Base-by-base conservation (phyloP, 1,140 invertebrate species). In the Rhizoglyphus robini region DNA sequence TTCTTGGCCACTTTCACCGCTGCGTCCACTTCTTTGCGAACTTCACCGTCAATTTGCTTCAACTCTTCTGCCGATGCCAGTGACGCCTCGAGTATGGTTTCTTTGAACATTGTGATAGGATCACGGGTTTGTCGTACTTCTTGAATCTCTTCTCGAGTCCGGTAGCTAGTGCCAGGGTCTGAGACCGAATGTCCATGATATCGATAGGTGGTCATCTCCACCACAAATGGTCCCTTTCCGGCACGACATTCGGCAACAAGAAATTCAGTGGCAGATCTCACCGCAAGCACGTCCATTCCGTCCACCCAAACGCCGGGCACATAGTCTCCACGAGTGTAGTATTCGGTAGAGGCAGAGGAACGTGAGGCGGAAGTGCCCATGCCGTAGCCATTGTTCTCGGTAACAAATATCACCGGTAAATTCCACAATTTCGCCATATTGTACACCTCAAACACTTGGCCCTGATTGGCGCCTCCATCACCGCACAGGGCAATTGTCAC, bases 341-440 rank as follows among this genome's bases (percentile, higher is more conserved):
- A n/a, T n/a, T n/a, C n/a, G n/a, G n/a, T n/a, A n/a, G n/a, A n/a
- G n/a, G n/a, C n/a, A n/a, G 95, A 85, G 0, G 90, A 82, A 67
- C 96, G 80, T 63, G 90, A 86, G 3, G 82, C 81, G 69, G 87
- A 87, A 1, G 96, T 99, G 61, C 96, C 95, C 93, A 99, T 97
- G 51, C 91, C 94, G 74, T 94, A 98, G 49, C 88, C 86, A 77
- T 99, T 99, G 74, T 99, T 99, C 79, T 99, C 95, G 74, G 94
- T 96, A 74, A n/a, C n/a, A n/a, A n/a, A n/a, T n/a, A n/a, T n/a
- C n/a, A n/a, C n/a, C n/a, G n/a, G n/a, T n/a, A n/a, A n/a, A n/a
- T n/a, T n/a, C n/a, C n/a, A n/a, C n/a, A n/a, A n/a, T n/a, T n/a
- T n/a, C n/a, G n/a, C n/a, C n/a, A n/a, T n/a, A n/a, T n/a, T n/a